phyloP scores from a whole-genome alignment of 2,797 vertebrate species.

The Cuculus canorus region DNA sequence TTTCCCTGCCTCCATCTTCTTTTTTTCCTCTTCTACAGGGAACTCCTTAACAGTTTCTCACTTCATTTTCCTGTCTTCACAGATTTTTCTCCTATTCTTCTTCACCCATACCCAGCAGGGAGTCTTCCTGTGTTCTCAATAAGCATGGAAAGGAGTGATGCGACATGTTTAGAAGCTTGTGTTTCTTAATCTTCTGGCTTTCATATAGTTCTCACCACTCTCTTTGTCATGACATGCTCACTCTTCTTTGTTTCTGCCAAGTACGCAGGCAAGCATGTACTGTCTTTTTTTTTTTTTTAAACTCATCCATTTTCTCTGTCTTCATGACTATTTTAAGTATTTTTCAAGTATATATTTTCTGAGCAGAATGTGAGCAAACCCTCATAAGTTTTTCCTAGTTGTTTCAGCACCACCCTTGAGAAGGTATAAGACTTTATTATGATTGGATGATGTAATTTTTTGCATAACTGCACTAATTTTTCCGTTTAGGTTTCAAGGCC shows the following conservation, averaged over 20 bases:
- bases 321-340: not conserved
- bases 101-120: not conserved
- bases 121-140: not conserved
- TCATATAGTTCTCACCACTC: not conserved
- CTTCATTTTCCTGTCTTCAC: not conserved
- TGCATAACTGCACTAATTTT: not conserved
- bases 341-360: not conserved
- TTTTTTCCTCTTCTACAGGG: not conserved
- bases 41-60: not conserved
- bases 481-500: conserved; percentile 79
- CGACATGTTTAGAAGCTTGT: not conserved
- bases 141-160: not conserved
- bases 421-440: not conserved
- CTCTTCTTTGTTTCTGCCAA: not conserved
- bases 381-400: not conserved
- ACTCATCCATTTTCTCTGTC: not conserved
- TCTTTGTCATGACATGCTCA: not conserved
- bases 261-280: not conserved
- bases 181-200: not conserved
- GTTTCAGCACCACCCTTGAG: not conserved
- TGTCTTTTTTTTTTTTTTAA: not conserved
- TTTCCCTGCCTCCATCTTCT: not conserved
- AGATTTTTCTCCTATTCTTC: not conserved
- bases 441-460: not conserved
- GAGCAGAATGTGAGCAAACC: not conserved